These are phyloP conservation scores for Drosophila aff. DNA, from an alignment of 1,140 invertebrate genomes.

Conservation along the genomic window DNA sequence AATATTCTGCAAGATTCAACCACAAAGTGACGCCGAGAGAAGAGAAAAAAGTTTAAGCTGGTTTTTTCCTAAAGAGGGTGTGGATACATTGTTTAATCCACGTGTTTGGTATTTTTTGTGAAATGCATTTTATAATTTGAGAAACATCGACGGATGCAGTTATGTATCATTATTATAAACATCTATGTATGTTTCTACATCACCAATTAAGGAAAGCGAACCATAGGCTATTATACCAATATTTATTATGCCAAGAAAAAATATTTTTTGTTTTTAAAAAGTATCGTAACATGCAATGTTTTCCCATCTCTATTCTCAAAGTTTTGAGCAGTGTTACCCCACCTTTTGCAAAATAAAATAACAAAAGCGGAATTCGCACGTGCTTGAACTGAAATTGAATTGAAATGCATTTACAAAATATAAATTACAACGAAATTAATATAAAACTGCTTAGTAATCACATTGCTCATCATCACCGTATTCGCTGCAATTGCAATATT, in stretches of 20 bases:
- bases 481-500: conserved; percentile 61
- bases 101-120: conserved; percentile 1
- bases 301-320: no score
- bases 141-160: no score
- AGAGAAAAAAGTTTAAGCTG: no score
- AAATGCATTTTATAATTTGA: neutral
- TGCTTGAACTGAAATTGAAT: neutral
- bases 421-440: conserved; percentile 18
- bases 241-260: no score
- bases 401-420: conserved; percentile 24
- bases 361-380: neutral
- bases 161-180: no score
- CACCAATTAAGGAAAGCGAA: no score
- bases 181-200: no score
- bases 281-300: no score
- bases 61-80: neutral
- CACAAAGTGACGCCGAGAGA: neutral
- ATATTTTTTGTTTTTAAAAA: no score
- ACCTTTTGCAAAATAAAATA: neutral
- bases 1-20: neutral
- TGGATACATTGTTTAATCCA: conserved; percentile 7
- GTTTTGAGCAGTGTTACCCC: neutral
- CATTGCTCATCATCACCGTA: conserved; percentile 40
- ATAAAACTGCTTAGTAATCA: conserved; percentile 10
- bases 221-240: no score